Evolutionary conservation across 1,140 invertebrate species (phyloP).

Genomic region (Eumeta japonica): DNA sequence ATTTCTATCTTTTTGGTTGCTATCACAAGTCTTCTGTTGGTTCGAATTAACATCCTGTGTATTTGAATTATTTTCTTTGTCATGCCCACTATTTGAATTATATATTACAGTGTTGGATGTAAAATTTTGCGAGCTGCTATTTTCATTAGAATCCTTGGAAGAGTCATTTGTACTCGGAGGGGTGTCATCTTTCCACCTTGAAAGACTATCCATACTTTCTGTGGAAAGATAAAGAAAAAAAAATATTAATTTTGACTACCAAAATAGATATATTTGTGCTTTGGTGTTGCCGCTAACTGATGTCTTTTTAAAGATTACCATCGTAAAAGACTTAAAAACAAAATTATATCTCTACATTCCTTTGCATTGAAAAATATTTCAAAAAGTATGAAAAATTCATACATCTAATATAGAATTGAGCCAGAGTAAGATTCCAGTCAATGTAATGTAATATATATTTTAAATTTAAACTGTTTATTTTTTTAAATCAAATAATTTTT

Average conservation of each 20-base stretch:
- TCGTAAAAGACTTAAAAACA: no score
- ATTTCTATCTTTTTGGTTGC: constrained; percentile 22
- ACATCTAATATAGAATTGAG: no score
- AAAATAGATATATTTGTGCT: neutral
- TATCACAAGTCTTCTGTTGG: constrained; percentile 27
- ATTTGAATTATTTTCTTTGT: constrained; percentile 45
- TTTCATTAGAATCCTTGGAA: constrained; percentile 10
- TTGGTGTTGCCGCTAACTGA: neutral
- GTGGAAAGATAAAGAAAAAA: constrained; percentile 2
- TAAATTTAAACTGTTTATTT: no score
- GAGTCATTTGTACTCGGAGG: constrained; percentile 50
- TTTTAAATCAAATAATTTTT: no score
- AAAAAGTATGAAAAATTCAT: no score
- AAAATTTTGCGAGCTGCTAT: constrained; percentile 50
- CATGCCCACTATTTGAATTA: constrained; percentile 25
- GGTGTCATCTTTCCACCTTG: constrained; percentile 56
- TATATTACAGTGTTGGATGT: constrained; percentile 54
- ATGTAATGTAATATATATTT: no score
- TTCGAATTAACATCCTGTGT: constrained; percentile 16
- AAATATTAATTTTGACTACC: neutral
- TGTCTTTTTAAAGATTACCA: no score
- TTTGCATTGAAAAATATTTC: no score
- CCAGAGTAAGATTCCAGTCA: no score
- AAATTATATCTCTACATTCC: no score
- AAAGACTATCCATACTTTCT: constrained; percentile 42